These are phyloP conservation scores for Phaethon lepturus DNA, from an alignment of 2,113 vertebrate genomes.

Conservation along the genomic window DNA sequence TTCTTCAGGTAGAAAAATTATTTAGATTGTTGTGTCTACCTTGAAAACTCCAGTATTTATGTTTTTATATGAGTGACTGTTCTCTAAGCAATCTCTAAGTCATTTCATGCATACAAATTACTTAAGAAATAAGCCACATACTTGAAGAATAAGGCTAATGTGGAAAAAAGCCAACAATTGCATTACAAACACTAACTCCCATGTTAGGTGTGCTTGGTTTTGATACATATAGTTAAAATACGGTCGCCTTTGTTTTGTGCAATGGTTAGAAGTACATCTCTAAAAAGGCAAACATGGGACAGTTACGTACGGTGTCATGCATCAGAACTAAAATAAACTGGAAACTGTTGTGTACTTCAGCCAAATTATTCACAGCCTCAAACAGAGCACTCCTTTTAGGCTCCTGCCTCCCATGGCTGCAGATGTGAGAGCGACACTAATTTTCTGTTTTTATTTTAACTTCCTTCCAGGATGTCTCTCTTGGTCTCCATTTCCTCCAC, in stretches of 20 bases:
- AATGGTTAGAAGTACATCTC: no score
- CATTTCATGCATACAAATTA: no score
- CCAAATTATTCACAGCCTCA: not conserved
- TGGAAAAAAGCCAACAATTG: no score
- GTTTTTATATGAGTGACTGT: not conserved
- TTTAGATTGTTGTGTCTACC: not conserved
- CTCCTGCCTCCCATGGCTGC: not conserved
- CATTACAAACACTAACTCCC: no score
- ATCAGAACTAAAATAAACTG: not conserved
- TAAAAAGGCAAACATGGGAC: no score
- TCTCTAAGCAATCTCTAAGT: not conserved
- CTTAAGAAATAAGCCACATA: no score
- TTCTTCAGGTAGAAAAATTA: not conserved
- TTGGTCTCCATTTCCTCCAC: not conserved
- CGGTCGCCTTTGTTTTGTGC: no score
- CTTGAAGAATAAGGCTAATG: no score
- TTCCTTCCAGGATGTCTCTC: conserved; percentile 60
- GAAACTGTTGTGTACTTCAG: not conserved
- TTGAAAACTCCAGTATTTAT: not conserved
- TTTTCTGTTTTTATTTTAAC: not conserved
- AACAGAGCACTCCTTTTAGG: conserved; percentile 33
- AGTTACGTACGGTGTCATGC: no score
- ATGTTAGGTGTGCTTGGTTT: no score
- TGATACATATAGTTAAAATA: no score
- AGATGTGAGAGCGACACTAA: not conserved